Evolutionary conservation across 2,888 invertebrate genomes (phyloP).

Genomic region (Melinopterus prodromus): DNA sequence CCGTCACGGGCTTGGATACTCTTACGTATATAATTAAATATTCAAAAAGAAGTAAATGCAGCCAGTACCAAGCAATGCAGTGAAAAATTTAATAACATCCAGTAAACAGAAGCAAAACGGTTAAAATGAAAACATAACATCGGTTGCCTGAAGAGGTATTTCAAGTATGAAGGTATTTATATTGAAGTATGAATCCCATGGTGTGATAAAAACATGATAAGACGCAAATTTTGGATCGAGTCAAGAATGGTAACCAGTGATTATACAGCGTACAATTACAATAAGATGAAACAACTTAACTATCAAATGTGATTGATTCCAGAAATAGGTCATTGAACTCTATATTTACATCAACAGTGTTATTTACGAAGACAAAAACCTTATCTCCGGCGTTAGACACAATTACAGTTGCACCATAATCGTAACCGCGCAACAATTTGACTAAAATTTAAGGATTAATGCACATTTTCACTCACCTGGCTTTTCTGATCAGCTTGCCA

Average conservation of each 20-base stretch:
- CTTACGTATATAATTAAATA: too few species aligned
- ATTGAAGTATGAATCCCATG: background rate
- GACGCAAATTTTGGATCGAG: background rate
- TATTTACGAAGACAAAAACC: background rate
- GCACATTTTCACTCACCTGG: slow-evolving; percentile 71
- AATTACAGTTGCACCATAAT: background rate
- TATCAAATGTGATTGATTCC: background rate
- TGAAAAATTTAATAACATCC: too few species aligned
- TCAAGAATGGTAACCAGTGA: background rate
- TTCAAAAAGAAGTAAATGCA: too few species aligned
- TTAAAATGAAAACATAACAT: too few species aligned
- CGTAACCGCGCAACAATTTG: background rate
- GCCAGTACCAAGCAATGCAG: too few species aligned
- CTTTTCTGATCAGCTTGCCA: slow-evolving; percentile 80
- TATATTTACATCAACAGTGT: background rate
- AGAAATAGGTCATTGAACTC: background rate
- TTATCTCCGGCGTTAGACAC: background rate
- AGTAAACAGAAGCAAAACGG: too few species aligned
- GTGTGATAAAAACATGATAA: background rate
- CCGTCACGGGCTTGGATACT: too few species aligned
- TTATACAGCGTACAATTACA: background rate
- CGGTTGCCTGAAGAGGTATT: too few species aligned
- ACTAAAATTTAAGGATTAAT: background rate
- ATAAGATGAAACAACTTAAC: background rate
- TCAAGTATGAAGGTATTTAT: background rate